Evolutionary conservation across 2,797 vertebrate genomes (phyloP), one percentile per base, ranked within the genome.

Genomic region (Merluccius polli): DNA sequence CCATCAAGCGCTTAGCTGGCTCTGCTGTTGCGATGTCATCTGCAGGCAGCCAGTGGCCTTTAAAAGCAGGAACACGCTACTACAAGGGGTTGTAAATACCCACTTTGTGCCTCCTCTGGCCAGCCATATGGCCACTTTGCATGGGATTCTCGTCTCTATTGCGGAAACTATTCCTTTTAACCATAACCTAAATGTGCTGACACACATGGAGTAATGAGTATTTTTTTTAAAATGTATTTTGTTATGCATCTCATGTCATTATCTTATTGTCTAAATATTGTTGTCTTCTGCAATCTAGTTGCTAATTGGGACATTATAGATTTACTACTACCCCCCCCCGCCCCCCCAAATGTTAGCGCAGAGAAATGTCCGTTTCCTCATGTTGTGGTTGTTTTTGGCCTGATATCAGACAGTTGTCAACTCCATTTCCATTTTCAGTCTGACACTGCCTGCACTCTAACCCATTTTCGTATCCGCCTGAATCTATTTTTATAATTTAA

Each of bases 1-100:
- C 89, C 88, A 91, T 91, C 88, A 90, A 89, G 89, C 75, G 84
- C 90, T 91, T 89, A 90, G 81, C 82, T 72, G 84, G 81, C 82
- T 89, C 86, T 90, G 85, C 79, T 77, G 79, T 86, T 84, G 87
- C 89, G 80, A 70, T 74, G 83, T 74, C 73, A 77, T 74, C 87
- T 81, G 84, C 79, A 77, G 78, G 81, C 78, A 78, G 78, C 87
- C 73, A 81, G 63, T 86, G 88, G 84, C 84, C 78, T 52, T 27
- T 89, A 79, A 88, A 85, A 76, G 83, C 71, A 87, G 82, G 83
- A 83, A 85, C 85, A 67, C 76, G 15, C 84, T 85, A 85, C 86
- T 91, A 88, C 87, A 89, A 87, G 79, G 73, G 71, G 69, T 71
- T 81, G 84, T 83, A 83, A 59, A 81, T 77, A 79, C 79, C 79